These are phyloP conservation scores for Choristoneura rosaceana DNA, from an alignment of 2,888 invertebrate genomes.

Conservation along the genomic window DNA sequence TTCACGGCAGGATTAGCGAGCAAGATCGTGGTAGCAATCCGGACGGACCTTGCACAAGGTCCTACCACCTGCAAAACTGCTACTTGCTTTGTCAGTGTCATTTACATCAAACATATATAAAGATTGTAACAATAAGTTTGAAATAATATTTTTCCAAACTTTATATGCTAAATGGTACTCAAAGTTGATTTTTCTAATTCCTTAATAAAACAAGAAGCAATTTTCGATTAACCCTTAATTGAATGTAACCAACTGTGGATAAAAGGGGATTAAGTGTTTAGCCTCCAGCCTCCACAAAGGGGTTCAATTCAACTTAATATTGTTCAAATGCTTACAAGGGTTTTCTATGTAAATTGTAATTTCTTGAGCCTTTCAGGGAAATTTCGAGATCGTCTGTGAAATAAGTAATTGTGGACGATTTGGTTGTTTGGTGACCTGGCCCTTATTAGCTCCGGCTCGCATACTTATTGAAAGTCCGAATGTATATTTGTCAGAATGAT, in stretches of 20 bases:
- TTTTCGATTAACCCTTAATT: conserved; percentile 11
- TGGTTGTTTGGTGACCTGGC: background rate
- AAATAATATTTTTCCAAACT: no score
- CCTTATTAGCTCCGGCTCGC: no score
- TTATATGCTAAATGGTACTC: background rate
- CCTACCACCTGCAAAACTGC: no score
- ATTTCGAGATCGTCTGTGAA: background rate
- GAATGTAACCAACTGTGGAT: conserved; percentile 12
- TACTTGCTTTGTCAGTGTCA: no score
- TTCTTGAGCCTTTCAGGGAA: background rate
- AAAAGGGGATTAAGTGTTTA: conserved; percentile 13
- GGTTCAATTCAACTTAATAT: background rate
- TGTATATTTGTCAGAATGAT: no score
- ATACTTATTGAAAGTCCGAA: no score
- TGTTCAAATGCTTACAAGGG: conserved; percentile 8
- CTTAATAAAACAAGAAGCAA: background rate
- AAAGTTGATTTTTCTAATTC: background rate
- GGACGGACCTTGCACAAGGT: no score
- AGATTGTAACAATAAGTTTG: no score
- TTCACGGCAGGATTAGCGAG: no score
- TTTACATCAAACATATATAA: no score
- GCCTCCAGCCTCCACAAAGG: background rate
- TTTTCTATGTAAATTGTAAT: conserved; percentile 7
- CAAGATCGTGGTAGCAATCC: no score
- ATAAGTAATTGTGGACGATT: background rate